phyloP scores from a whole-genome alignment of 2,888 invertebrate genomes.

The Vesta saturnalis region DNA sequence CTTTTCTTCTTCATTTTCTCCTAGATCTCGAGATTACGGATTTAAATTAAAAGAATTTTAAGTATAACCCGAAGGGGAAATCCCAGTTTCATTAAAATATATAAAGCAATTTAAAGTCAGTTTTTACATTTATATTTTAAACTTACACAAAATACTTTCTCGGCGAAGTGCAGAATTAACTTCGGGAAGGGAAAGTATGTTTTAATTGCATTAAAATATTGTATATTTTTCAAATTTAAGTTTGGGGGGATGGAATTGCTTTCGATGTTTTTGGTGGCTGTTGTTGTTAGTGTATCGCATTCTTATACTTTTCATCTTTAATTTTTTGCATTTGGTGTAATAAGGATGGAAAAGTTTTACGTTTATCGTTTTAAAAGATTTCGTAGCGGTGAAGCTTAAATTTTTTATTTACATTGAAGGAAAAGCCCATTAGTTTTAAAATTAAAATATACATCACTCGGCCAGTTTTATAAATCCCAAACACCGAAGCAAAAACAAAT shows the following conservation, averaged over 20 bases:
- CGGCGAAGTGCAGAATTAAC: constrained; percentile 48
- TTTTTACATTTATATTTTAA: constrained; percentile 49
- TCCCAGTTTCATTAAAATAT: constrained; percentile 54
- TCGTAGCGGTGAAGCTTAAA: constrained; percentile 51
- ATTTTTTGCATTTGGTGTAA: constrained; percentile 29
- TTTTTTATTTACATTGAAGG: constrained; percentile 59
- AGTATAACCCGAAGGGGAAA: constrained; percentile 50
- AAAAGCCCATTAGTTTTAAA: constrained; percentile 61
- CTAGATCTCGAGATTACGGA: constrained; percentile 46
- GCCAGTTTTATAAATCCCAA: constrained; percentile 45
- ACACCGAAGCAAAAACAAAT: constrained; percentile 59
- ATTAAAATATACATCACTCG: constrained; percentile 62
- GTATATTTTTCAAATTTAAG: constrained; percentile 52
- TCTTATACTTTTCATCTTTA: constrained; percentile 30
- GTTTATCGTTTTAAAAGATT: constrained; percentile 52
- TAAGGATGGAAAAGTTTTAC: constrained; percentile 51
- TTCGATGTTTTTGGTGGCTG: constrained; percentile 26
- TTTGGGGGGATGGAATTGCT: constrained; percentile 40
- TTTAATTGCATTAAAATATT: constrained; percentile 56
- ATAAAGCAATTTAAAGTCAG: constrained; percentile 53
- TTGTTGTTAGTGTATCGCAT: constrained; percentile 9
- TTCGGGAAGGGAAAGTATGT: constrained; percentile 49
- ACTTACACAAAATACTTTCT: constrained; percentile 48
- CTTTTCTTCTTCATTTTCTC: constrained; percentile 43
- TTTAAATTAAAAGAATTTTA: constrained; percentile 51